phyloP scores from a whole-genome alignment of 2,888 invertebrate genomes.

The Cheilosia pagana region DNA sequence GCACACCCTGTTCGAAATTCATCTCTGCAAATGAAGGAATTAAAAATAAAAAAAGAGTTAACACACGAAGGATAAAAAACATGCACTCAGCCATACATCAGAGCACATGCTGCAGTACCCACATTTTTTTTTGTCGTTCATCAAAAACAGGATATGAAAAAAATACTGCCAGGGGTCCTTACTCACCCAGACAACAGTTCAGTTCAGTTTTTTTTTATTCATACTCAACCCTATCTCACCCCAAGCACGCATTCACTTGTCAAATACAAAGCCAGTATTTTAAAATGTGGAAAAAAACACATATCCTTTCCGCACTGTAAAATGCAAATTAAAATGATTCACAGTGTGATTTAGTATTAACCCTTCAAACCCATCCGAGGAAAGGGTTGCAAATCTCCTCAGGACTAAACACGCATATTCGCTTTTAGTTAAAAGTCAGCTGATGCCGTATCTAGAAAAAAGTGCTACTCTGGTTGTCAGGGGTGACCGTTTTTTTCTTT shows the following conservation, averaged over 20 bases:
- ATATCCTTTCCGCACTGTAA: slow-evolving; percentile 74
- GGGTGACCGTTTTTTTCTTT: slow-evolving; percentile 64
- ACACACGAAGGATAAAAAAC: slow-evolving; percentile 18
- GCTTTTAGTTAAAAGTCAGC: slow-evolving; percentile 73
- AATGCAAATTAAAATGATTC: slow-evolving; percentile 82
- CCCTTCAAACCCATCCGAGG: slow-evolving; percentile 69
- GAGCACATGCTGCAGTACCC: slow-evolving; percentile 83
- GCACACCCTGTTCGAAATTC: slow-evolving; percentile 52
- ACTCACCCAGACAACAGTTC: slow-evolving; percentile 77
- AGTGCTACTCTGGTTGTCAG: slow-evolving; percentile 36
- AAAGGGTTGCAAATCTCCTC: slow-evolving; percentile 81
- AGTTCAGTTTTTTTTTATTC: slow-evolving; percentile 75
- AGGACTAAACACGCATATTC: slow-evolving; percentile 76
- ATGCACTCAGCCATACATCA: slow-evolving; percentile 69
- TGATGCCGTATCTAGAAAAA: slow-evolving; percentile 47
- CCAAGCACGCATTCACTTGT: slow-evolving; percentile 81
- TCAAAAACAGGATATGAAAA: slow-evolving; percentile 65
- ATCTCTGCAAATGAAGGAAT: slow-evolving; percentile 60
- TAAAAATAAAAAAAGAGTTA: slow-evolving; percentile 50
- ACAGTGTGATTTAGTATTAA: slow-evolving; percentile 69
- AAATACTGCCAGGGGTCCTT: slow-evolving; percentile 76
- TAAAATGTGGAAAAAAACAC: slow-evolving; percentile 50
- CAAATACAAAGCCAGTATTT: slow-evolving; percentile 78
- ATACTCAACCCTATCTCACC: slow-evolving; percentile 57
- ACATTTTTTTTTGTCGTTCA: slow-evolving; percentile 78